Evolutionary conservation across 2,113 vertebrate genomes (phyloP), one percentile per base, ranked within the genome.

Genomic region (Rhadina sibilatrix): DNA sequence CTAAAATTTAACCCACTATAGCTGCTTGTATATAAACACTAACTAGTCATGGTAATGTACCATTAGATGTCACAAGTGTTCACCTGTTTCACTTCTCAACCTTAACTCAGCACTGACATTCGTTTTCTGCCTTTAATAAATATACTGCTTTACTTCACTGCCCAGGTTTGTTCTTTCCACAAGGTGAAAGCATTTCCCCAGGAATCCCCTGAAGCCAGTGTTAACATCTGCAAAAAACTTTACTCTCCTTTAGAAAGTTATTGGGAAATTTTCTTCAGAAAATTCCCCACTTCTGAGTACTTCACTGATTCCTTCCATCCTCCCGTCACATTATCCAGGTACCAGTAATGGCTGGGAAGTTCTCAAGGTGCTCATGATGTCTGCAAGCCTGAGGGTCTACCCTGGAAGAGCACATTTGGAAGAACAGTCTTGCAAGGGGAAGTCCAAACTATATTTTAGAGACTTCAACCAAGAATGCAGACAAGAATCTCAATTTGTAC

Each of bases 71-170:
- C 63, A 66, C 27, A 72, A 65, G 6, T 37, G 81, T 65, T 76
- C 11, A 44, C 13, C 18, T 18, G 31, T 60, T 96, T 72, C 28
- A 54, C 46, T 83, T 93, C 59, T 74, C 75, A 91, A 7, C 16
- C 23, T 90, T 44, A 65, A 64, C 1, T 65, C 30, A 90, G 21
- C 54, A 28, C 20, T 0, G 0, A n/a, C 9, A 5, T 68, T 69
- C 7, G 33, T 57, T 5, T 53, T 84, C 63, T 60, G 40, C 31
- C 37, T 87, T 79, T 82, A 65, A 57, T 37, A 53, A 83, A 44
- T 5, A 42, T 0, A 46, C 24, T n/a, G 18, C 0, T 71, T 79
- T n/a, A 53, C 33, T 40, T 31, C 4, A 11, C 30, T 21, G 12
- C 19, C 27, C 49, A 64, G 12, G 24, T 83, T 23, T 87, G 24